Percentiles rank a stretch among this genome's conserved stretches.
phyloP scores from a whole-genome alignment of 2,888 invertebrate genomes.

The Synanthedon andrenaeformis region DNA sequence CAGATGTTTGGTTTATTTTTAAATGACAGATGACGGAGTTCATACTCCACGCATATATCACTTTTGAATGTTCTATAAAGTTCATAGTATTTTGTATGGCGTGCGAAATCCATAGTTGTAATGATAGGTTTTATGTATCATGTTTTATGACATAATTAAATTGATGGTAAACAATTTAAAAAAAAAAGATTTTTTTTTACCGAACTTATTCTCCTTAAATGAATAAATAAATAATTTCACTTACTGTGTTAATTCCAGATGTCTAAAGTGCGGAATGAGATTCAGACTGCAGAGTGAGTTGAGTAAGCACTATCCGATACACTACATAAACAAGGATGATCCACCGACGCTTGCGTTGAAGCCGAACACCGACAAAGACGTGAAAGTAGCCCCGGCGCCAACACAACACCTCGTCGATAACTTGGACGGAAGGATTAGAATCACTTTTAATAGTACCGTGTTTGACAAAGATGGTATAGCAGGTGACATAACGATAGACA shows the following conservation, averaged over 20 bases:
- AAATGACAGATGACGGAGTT: too few relatives aligned
- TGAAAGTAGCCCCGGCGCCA: conserved; percentile 6
- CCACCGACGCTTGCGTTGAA: conserved; percentile 1
- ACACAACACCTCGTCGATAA: conserved; percentile 7
- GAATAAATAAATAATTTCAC: background rate
- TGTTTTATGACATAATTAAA: too few relatives aligned
- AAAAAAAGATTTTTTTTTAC: too few relatives aligned
- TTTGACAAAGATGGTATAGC: conserved; percentile 33
- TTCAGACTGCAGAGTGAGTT: conserved; percentile 53
- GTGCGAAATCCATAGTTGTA: too few relatives aligned
- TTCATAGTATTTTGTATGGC: too few relatives aligned
- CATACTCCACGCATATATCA: too few relatives aligned
- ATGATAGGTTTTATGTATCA: too few relatives aligned
- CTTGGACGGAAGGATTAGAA: conserved; percentile 29
- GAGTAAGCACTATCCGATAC: conserved; percentile 54
- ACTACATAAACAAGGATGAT: conserved; percentile 30
- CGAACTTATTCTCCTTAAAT: too few relatives aligned
- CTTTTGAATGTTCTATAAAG: too few relatives aligned
- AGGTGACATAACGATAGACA: conserved; percentile 45
- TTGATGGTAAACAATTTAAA: too few relatives aligned
- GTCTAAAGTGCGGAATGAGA: conserved; percentile 45
- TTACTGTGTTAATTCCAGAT: conserved; percentile 27
- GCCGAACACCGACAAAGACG: conserved; percentile 1
- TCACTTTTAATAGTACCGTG: conserved; percentile 32
- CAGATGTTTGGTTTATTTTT: too few relatives aligned